Conservation (phyloP, 1,140 invertebrate genomes). For the Drosophila rhopaloa region DNA sequence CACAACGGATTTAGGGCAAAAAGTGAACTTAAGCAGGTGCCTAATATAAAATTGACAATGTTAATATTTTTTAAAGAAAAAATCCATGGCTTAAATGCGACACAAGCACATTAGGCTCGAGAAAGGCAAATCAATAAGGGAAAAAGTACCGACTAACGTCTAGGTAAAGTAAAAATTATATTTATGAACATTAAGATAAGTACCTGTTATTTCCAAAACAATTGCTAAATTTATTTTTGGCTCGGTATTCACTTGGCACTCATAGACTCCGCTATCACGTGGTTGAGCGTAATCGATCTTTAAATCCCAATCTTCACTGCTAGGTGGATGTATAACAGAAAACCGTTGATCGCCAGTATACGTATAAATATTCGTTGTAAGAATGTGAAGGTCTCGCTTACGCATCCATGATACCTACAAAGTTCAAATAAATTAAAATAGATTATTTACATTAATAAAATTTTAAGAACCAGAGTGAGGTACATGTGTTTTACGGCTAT, state of each 20-base stretch:
- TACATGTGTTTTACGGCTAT: not conserved
- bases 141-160: too few relatives aligned
- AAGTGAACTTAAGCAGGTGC: too few relatives aligned
- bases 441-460: not conserved
- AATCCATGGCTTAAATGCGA: too few relatives aligned
- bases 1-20: too few relatives aligned
- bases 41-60: too few relatives aligned
- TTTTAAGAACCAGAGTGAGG: not conserved
- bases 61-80: too few relatives aligned
- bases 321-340: slow-evolving; percentile 92
- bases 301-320: slow-evolving; percentile 96
- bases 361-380: slow-evolving; percentile 93
- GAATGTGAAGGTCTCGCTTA: slow-evolving; percentile 94
- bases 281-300: slow-evolving; percentile 94
- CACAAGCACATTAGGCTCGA: too few relatives aligned
- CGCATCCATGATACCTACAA: slow-evolving; percentile 95
- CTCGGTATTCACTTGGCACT: slow-evolving; percentile 93
- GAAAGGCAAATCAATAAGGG: too few relatives aligned
- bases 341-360: slow-evolving; percentile 95
- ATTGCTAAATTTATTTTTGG: slow-evolving; percentile 94
- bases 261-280: slow-evolving; percentile 94
- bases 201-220: slow-evolving; percentile 91
- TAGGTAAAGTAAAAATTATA: not conserved
- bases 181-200: not conserved
- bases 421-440: not conserved